phyloP scores from a whole-genome alignment of 2,113 vertebrate genomes.

The Dasypus novemcinctus region DNA sequence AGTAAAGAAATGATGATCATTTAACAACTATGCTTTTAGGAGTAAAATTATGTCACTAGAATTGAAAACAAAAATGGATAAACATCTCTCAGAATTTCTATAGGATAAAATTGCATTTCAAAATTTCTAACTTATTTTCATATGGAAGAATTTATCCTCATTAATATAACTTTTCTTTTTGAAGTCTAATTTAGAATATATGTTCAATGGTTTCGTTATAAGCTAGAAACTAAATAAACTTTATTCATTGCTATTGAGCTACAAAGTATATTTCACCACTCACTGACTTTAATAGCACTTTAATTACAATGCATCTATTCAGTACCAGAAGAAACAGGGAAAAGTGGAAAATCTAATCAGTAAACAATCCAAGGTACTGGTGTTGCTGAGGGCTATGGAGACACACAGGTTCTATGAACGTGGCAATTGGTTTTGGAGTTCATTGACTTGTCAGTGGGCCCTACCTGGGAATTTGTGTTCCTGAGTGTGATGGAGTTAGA shows the following conservation, averaged over 20 bases:
- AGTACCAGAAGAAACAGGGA: not conserved
- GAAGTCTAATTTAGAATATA: not conserved
- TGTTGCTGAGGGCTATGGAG: too few relatives aligned
- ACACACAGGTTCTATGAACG: too few relatives aligned
- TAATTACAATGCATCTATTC: not conserved
- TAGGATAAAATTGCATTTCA: not conserved
- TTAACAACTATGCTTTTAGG: not conserved
- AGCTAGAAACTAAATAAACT: not conserved
- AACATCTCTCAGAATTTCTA: not conserved
- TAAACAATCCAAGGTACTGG: too few relatives aligned
- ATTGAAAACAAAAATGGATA: not conserved
- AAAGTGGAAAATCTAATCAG: not conserved
- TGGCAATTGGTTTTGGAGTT: too few relatives aligned
- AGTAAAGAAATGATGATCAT: not conserved
- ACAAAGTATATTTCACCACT: not conserved
- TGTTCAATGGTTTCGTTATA: not conserved
- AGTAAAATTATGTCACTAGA: not conserved
- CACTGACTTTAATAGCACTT: not conserved
- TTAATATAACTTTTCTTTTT: not conserved
- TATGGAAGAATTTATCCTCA: not conserved
- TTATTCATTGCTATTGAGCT: not conserved
- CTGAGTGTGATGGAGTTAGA: too few relatives aligned
- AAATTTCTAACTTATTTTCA: not conserved
- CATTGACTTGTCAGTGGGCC: too few relatives aligned
- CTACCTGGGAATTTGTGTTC: too few relatives aligned